Percentiles rank a stretch among this genome's conserved stretches.
Conservation (phyloP, 2,888 invertebrate species). For the Agrilus cyanescens region DNA sequence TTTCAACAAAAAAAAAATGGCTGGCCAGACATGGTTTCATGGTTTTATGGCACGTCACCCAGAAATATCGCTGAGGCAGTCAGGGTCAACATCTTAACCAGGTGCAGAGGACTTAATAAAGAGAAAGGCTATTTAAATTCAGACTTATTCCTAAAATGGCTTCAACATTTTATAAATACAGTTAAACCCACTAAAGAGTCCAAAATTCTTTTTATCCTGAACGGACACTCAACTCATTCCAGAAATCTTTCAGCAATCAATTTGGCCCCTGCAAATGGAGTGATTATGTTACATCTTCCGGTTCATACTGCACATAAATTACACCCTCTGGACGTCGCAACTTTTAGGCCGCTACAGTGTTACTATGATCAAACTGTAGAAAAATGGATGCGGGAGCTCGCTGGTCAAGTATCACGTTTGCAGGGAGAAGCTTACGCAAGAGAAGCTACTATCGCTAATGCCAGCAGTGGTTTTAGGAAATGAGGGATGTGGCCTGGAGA, state of each 20-base stretch:
- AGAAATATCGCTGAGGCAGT: no score
- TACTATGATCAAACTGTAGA: not conserved
- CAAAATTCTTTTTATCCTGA: slow-evolving; percentile 19
- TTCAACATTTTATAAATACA: slow-evolving; percentile 26
- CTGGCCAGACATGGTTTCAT: no score
- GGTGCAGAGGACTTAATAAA: no score
- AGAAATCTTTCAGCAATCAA: slow-evolving; percentile 18
- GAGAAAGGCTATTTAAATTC: slow-evolving; percentile 19
- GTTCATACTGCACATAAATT: slow-evolving; percentile 19
- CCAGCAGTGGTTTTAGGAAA: slow-evolving; percentile 10
- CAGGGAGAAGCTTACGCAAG: slow-evolving; percentile 9
- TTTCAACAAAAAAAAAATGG: no score
- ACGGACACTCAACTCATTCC: slow-evolving; percentile 20
- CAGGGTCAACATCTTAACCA: no score
- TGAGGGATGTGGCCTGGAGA: slow-evolving; percentile 13
- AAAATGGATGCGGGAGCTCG: not conserved
- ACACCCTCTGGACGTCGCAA: slow-evolving; percentile 3
- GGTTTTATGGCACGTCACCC: no score
- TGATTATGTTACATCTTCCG: slow-evolving; percentile 18
- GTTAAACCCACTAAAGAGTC: slow-evolving; percentile 14
- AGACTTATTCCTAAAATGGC: slow-evolving; percentile 18
- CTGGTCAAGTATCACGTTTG: not conserved
- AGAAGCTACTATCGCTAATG: slow-evolving; percentile 11
- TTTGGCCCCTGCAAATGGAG: slow-evolving; percentile 15
- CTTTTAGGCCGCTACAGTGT: not conserved